Percentiles rank a stretch among this genome's conserved stretches.
These are phyloP conservation scores for Thalassoma bifasciatum DNA, from an alignment of 2,113 vertebrate genomes.

Conservation along the genomic window DNA sequence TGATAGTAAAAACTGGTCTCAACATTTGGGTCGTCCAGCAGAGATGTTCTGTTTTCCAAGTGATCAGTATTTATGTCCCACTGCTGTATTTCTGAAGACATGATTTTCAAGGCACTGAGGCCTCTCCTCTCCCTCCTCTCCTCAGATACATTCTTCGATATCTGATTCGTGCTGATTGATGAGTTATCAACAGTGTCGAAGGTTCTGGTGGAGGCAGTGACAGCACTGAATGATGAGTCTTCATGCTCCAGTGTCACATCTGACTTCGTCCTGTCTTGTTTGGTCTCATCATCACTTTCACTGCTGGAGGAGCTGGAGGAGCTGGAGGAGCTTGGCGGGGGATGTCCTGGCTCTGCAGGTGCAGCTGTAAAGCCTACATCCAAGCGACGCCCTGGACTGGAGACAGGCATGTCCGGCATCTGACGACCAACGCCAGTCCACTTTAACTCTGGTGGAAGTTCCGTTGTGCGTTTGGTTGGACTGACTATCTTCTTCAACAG, in stretches of 20 bases:
- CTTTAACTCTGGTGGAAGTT: slow-evolving; percentile 31
- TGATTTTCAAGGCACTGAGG: slow-evolving; percentile 64
- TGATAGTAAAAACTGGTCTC: background rate
- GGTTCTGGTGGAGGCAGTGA: slow-evolving; percentile 7
- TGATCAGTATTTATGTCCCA: slow-evolving; percentile 56
- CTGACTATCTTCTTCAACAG: slow-evolving; percentile 13
- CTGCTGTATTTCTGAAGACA: slow-evolving; percentile 54
- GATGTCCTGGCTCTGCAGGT: slow-evolving; percentile 2
- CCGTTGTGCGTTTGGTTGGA: slow-evolving; percentile 3
- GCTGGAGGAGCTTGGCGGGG: background rate
- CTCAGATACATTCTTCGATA: background rate
- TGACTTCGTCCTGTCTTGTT: slow-evolving; percentile 17
- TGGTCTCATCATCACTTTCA: slow-evolving; percentile 4
- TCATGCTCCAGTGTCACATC: slow-evolving; percentile 13
- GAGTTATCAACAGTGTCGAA: slow-evolving; percentile 23
- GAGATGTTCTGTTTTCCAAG: background rate
- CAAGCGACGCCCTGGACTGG: slow-evolving; percentile 4
- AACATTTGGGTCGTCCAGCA: background rate
- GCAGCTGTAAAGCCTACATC: background rate
- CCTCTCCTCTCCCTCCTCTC: slow-evolving; percentile 47
- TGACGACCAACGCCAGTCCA: slow-evolving; percentile 41
- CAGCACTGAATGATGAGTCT: slow-evolving; percentile 27
- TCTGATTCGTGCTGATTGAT: slow-evolving; percentile 12
- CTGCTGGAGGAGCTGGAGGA: slow-evolving; percentile 21
- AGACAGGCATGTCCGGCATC: slow-evolving; percentile 19